A percentile compares a stretch with the other conserved stretches of the same genome.
Conservation (phyloP, 2,113 vertebrate genomes). For the Syngnathus typhle region DNA sequence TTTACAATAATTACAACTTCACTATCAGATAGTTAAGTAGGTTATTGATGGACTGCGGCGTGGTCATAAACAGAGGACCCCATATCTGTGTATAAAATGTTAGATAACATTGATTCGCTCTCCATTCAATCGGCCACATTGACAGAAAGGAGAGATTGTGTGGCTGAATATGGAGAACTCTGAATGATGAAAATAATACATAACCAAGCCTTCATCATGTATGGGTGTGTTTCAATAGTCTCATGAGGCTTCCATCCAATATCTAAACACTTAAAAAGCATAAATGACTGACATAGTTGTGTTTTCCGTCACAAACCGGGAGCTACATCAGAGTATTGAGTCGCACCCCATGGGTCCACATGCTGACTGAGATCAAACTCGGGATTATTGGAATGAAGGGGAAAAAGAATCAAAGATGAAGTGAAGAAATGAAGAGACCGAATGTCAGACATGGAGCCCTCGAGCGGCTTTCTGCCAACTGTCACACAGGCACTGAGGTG, state of each 20-base stretch:
- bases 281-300: not conserved
- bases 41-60: not conserved
- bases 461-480: slow-evolving; percentile 62
- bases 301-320: slow-evolving; percentile 14
- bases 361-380: slow-evolving; percentile 41
- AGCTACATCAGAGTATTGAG: slow-evolving; percentile 51
- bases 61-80: not conserved
- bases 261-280: not conserved
- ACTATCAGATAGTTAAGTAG: not conserved
- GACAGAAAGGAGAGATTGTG: slow-evolving; percentile 18
- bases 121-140: slow-evolving; percentile 9
- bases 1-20: not conserved
- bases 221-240: slow-evolving; percentile 52
- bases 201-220: slow-evolving; percentile 48
- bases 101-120: slow-evolving; percentile 4
- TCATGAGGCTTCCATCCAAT: slow-evolving; percentile 29
- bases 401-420: slow-evolving; percentile 12
- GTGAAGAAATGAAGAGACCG: slow-evolving; percentile 38
- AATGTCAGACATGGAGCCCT: slow-evolving; percentile 56
- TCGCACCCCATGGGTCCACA: slow-evolving; percentile 46
- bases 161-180: not conserved
- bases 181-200: not conserved
- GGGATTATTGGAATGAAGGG: slow-evolving; percentile 12
- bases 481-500: slow-evolving; percentile 72
- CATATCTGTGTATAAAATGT: not conserved